phyloP scores from a whole-genome alignment of 1,140 invertebrate genomes.

The Dinoponera quadriceps region DNA sequence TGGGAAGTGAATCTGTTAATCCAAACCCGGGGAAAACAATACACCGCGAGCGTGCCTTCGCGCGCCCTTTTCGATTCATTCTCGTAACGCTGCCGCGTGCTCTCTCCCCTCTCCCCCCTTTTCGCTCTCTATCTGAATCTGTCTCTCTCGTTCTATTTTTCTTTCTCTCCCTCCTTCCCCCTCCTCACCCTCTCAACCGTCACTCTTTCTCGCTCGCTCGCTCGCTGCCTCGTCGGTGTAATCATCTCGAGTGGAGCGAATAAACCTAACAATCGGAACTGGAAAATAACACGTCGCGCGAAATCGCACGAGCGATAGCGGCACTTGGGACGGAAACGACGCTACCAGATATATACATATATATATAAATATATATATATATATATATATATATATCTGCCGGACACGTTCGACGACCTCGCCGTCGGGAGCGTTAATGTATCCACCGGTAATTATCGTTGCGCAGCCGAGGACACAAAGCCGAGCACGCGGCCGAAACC shows the following conservation, averaged over 20 bases:
- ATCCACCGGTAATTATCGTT: slow-evolving; percentile 54
- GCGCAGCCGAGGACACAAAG: not conserved
- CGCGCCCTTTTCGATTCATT: slow-evolving; percentile 21
- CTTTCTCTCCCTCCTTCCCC: not conserved
- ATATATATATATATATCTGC: not conserved
- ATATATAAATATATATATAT: too few relatives aligned
- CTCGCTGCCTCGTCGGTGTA: not conserved
- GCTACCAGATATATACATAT: slow-evolving; percentile 25
- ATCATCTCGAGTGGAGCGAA: slow-evolving; percentile 58
- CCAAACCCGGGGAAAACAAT: slow-evolving; percentile 50
- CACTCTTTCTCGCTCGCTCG: not conserved
- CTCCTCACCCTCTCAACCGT: too few relatives aligned
- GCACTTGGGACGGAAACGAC: slow-evolving; percentile 60
- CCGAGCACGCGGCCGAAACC: not conserved
- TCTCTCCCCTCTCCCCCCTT: not conserved
- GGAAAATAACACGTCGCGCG: slow-evolving; percentile 58
- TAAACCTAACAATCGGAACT: slow-evolving; percentile 66
- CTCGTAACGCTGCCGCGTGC: slow-evolving; percentile 3
- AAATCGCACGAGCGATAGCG: slow-evolving; percentile 60
- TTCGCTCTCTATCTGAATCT: not conserved
- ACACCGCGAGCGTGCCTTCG: slow-evolving; percentile 42
- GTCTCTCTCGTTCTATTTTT: not conserved
- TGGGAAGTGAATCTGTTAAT: slow-evolving; percentile 37
- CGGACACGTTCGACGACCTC: slow-evolving; percentile 20
- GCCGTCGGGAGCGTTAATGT: slow-evolving; percentile 22